Conservation (phyloP, 2,888 invertebrate genomes). For the Nasonovia ribisnigri region DNA sequence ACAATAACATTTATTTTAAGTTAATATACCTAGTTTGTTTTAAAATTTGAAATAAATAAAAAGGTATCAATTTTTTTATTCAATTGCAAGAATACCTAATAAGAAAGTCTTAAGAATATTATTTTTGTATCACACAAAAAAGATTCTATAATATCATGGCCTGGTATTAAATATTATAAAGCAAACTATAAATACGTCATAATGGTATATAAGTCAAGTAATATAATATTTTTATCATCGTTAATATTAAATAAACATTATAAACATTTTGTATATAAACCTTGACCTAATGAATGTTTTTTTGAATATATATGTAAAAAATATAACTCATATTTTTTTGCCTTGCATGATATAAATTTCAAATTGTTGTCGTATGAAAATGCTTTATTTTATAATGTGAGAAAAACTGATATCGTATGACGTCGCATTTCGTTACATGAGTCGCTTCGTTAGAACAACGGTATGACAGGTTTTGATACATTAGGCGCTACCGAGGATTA, state of each 20-base stretch:
- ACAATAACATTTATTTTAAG: not conserved
- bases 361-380: not conserved
- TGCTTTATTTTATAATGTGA: not conserved
- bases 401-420: not conserved
- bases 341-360: not conserved
- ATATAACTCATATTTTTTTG: not conserved
- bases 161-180: not conserved
- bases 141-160: not conserved
- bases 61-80: not conserved
- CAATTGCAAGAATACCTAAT: not conserved
- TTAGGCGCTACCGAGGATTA: not conserved
- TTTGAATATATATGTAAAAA: not conserved
- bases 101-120: not conserved
- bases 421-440: not conserved
- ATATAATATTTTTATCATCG: not conserved
- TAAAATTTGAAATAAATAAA: not conserved
- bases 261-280: not conserved
- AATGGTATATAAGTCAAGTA: not conserved
- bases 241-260: not conserved
- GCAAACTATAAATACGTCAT: not conserved
- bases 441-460: not conserved
- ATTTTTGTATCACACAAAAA: not conserved
- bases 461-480: constrained; percentile 46
- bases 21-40: not conserved
- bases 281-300: not conserved